phyloP scores from a whole-genome alignment of 2,888 invertebrate genomes.

The Ditylenchus weischeri region DNA sequence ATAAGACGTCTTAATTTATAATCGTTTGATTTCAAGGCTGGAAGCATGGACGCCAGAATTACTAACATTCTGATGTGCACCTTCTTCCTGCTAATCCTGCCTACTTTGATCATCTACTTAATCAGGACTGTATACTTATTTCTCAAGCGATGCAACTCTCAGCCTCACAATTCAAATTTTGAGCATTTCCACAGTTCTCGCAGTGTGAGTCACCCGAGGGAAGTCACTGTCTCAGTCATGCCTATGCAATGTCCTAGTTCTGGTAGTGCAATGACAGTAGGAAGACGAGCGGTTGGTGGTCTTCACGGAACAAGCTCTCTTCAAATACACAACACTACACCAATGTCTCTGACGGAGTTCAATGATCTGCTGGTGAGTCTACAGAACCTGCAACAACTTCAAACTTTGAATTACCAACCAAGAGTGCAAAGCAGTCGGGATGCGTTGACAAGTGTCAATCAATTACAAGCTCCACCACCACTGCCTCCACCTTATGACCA shows the following conservation, averaged over 20 bases:
- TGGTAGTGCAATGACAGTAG: too few species aligned
- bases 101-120: constrained; percentile 26
- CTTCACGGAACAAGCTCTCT: constrained; percentile 20
- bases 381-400: constrained; percentile 11
- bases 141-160: constrained; percentile 25
- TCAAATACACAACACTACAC: constrained; percentile 17
- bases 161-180: too few species aligned
- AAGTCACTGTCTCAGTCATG: constrained; percentile 1
- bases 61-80: constrained; percentile 25
- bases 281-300: neutral
- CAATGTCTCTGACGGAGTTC: constrained; percentile 23
- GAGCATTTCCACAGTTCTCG: neutral
- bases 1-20: neutral
- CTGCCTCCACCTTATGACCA: neutral
- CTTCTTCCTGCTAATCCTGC: constrained; percentile 29
- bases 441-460: neutral
- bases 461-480: neutral
- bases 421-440: neutral
- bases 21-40: neutral
- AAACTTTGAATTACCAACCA: neutral
- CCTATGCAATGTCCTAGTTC: neutral
- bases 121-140: constrained; percentile 25
- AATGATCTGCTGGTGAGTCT: constrained; percentile 22
- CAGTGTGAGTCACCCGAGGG: neutral
- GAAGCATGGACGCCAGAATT: neutral